phyloP scores from a whole-genome alignment of 1,140 invertebrate genomes.

The Drosophila kanapiae region DNA sequence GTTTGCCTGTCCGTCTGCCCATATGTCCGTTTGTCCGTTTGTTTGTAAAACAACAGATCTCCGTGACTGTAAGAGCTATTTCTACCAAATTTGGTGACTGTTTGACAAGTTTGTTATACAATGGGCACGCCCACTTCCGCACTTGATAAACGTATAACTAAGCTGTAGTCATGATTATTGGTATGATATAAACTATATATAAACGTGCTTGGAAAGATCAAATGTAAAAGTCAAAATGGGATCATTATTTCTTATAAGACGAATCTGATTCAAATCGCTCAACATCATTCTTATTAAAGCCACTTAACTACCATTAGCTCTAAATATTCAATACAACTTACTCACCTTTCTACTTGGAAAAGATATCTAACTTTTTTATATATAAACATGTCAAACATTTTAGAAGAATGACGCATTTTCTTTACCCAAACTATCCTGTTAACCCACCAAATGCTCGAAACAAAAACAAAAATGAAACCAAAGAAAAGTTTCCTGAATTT shows the following conservation, averaged over 20 bases:
- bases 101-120: too few species aligned
- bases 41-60: too few species aligned
- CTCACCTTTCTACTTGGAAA: background rate
- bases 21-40: too few species aligned
- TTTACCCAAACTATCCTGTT: background rate
- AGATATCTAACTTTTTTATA: background rate
- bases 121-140: too few species aligned
- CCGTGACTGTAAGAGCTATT: too few species aligned
- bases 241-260: background rate
- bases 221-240: background rate
- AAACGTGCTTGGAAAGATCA: background rate
- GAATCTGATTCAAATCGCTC: background rate
- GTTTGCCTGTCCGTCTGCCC: too few species aligned
- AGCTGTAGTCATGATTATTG: too few species aligned
- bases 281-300: background rate
- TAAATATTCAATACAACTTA: background rate
- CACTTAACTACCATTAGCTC: background rate
- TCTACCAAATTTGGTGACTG: too few species aligned
- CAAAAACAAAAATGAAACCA: background rate
- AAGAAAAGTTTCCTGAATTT: background rate
- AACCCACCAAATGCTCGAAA: background rate
- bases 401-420: background rate
- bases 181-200: too few species aligned
- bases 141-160: too few species aligned
- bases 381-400: background rate